Evolutionary conservation across 2,888 invertebrate species (phyloP), one percentile per base, ranked within the genome.

Genomic region (Torymus auratus): DNA sequence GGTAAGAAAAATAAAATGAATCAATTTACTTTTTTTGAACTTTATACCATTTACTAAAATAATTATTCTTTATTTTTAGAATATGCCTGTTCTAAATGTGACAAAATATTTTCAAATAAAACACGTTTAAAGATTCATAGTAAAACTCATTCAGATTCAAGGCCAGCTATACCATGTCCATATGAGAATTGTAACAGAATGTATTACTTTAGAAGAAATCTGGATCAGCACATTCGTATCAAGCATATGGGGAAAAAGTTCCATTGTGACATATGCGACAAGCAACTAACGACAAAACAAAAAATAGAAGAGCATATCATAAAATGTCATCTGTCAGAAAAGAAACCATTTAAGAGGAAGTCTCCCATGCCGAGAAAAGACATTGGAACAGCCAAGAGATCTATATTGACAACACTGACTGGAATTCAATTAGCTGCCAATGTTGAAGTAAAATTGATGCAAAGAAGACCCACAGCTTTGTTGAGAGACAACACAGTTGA

Each of bases 141-240:
- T 2, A 60, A 72, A 72, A 50, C 65, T 75, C 80, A 80, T 23
- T 2, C 14, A 41, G 56, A 78, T 10, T n/a, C 78, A n/a, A 78
- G 78, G 64, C 62, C 72, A 14, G 23, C 50, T 14, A 62, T 89
- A 41, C 58, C 86, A 41, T 92, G 92, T 17, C 85, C 88, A 0
- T 86, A 89, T 56, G 88, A 90, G 0, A 88, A 86, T 0, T 92
- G 92, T 83, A 73, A 84, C 1, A 92, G 92, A 68, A 88, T 88
- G 76, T 94, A 94, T 87, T 89, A 91, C 5, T 92, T 92, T 81
- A 92, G 92, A 83, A 92, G 91, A 61, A 94, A 94, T 90, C 90
- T 94, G 20, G 91, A 91, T 1, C 91, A 92, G 75, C 94, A 94
- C 83, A 91, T 94, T 77, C 84, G 90, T 76, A 89, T 89, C 1